Base-by-base conservation (phyloP, 2,113 vertebrate genomes). In the Callospermophilus lateralis region DNA sequence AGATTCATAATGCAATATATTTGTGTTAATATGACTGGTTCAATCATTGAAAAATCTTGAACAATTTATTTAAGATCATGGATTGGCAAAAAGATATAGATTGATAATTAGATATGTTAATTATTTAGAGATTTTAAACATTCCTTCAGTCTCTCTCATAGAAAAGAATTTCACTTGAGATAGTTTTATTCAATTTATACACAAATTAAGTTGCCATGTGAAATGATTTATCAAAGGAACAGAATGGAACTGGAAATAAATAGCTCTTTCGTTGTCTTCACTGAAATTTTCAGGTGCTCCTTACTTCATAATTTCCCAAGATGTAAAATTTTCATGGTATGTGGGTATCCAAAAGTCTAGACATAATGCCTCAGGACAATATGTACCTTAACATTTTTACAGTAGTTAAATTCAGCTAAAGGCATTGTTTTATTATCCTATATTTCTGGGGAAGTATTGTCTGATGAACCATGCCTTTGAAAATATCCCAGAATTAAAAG, bases 381-480 rank as follows among this genome's bases (percentile, higher is more conserved):
- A 87, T 83, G 37, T 87, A 72, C 1, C 19, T 83, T 34, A 79
- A 68, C 51, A 32, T 53, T 93, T 87, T 90, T 79, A 67, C 11
- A 51, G 3, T 20, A 78, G 15, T 26, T 89, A 94, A 74, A 80
- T 87, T 95, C n/a, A 90, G 37, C 37, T 90, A 74, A 90, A 88
- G 1, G 0, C 77, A 85, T 74, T n/a, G 5, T 80, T 89, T 93
- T 87, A 65, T 70, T 28, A 34, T 68, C 30, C 6, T 84, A 10
- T 32, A 77, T 37, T 70, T 5, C 72, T 70, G 26, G 19, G 4
- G 51, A 96, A 72, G 4, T 77, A 68, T 74, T 96, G 74, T 72
- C 20, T 81, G 32, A 87, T 73, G 48, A 85, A 48, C 32, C 9
- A 8, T 74, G 16, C 42, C 19, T 73, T 89, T 92, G 30, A 93